phyloP scores from a whole-genome alignment of 1,140 invertebrate species.

The Papilio glaucus region DNA sequence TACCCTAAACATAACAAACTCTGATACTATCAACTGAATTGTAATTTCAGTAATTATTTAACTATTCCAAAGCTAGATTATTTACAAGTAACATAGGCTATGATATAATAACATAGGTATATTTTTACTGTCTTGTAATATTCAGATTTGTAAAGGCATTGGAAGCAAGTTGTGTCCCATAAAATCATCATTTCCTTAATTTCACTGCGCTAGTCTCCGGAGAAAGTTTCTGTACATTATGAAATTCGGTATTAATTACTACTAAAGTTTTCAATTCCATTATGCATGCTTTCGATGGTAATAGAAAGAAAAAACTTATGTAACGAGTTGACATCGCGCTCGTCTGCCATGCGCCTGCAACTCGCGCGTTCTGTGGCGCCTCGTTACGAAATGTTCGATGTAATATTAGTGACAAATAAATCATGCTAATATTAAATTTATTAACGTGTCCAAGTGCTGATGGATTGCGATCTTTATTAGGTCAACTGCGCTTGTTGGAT shows the following conservation, averaged over 20 bases:
- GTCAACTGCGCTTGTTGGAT: conserved; percentile 57
- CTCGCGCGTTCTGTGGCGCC: background rate
- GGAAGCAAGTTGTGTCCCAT: too few relatives aligned
- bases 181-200: background rate
- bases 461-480: conserved; percentile 60
- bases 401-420: conserved; percentile 41
- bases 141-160: background rate
- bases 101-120: too few relatives aligned
- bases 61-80: too few relatives aligned
- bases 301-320: conserved; percentile 25
- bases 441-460: conserved; percentile 60
- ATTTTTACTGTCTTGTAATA: background rate
- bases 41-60: too few relatives aligned
- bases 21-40: too few relatives aligned
- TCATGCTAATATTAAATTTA: conserved; percentile 52
- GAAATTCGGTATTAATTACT: conserved; percentile 16
- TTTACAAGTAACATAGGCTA: too few relatives aligned
- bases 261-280: conserved; percentile 22
- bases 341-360: background rate
- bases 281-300: conserved; percentile 3
- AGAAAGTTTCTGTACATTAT: background rate
- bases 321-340: conserved; percentile 13
- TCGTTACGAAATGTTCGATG: conserved; percentile 20
- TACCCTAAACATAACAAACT: too few relatives aligned
- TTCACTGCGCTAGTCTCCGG: background rate